Evolutionary conservation across 2,888 invertebrate genomes (phyloP).

Genomic region (Hylaea fasciaria): DNA sequence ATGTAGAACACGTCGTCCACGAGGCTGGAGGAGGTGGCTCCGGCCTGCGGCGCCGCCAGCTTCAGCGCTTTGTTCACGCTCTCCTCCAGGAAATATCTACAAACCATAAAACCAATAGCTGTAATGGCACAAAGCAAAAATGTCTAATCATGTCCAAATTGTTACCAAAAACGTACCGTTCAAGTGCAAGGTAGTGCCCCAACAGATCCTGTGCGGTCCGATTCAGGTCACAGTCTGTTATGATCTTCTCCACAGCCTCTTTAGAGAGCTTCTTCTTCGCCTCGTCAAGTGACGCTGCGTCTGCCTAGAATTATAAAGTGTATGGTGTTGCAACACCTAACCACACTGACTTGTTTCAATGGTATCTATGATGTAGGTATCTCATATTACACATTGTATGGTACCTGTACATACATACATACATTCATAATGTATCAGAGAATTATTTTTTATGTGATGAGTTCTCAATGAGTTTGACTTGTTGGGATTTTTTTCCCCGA

Average conservation of each 20-base stretch:
- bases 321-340: too few species aligned
- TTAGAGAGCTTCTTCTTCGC: constrained; percentile 48
- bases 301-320: constrained; percentile 52
- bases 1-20: constrained; percentile 99
- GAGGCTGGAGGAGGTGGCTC: constrained; percentile 93
- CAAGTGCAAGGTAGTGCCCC: constrained; percentile 95
- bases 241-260: constrained; percentile 83
- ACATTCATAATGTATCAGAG: too few species aligned
- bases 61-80: constrained; percentile 96
- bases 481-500: too few species aligned
- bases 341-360: too few species aligned
- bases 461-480: too few species aligned
- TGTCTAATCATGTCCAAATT: too few species aligned
- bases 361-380: too few species aligned
- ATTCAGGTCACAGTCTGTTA: constrained; percentile 89
- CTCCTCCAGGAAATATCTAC: constrained; percentile 95
- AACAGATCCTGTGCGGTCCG: constrained; percentile 92
- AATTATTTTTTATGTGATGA: too few species aligned
- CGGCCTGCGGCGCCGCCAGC: constrained; percentile 90
- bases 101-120: constrained; percentile 6
- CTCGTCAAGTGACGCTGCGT: constrained; percentile 57
- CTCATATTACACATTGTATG: too few species aligned
- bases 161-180: constrained; percentile 88
- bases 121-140: too few species aligned
- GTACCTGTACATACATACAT: too few species aligned